A percentile compares a stretch with the other conserved stretches of the same genome.
phyloP scores from a whole-genome alignment of 2,797 vertebrate genomes.

The Oryzias dopingdopingensis region DNA sequence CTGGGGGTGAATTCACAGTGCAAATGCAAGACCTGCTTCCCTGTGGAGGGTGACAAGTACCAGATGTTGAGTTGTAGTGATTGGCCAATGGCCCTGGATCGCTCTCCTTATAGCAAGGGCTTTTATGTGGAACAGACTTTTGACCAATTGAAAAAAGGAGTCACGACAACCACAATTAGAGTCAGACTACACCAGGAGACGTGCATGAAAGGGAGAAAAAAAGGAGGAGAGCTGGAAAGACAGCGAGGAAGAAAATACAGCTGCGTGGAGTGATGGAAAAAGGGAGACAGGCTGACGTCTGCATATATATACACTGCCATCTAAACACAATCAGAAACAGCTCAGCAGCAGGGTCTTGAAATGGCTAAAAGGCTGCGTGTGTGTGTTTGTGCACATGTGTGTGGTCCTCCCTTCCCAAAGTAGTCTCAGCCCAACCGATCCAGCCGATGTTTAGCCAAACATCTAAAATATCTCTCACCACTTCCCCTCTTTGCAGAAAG shows the following conservation, averaged over 20 bases:
- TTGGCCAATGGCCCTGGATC: constrained; percentile 32
- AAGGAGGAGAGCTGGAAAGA: constrained; percentile 17
- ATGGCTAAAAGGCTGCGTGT: constrained; percentile 33
- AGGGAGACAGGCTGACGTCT: constrained; percentile 56
- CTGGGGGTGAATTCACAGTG: constrained; percentile 22
- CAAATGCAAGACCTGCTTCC: constrained; percentile 36
- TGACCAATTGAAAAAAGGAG: constrained; percentile 51
- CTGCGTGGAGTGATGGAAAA: constrained; percentile 32
- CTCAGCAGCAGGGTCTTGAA: constrained; percentile 26
- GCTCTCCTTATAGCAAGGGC: constrained; percentile 17
- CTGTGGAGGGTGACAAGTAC: constrained; percentile 36
- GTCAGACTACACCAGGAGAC: constrained; percentile 34
- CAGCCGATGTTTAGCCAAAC: constrained; percentile 52
- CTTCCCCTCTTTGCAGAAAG: constrained; percentile 39
- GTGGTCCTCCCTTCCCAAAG: constrained; percentile 53
- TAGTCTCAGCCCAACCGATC: constrained; percentile 46
- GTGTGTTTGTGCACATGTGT: constrained; percentile 44
- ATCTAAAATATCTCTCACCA: constrained; percentile 54
- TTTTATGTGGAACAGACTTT: constrained; percentile 54
- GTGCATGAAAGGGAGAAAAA: constrained; percentile 32
- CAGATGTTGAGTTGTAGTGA: constrained; percentile 38
- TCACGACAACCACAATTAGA: constrained; percentile 48
- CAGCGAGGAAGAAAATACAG: constrained; percentile 37
- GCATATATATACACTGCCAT: constrained; percentile 50
- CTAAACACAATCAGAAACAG: constrained; percentile 59